These are phyloP conservation scores for Ephydatia muelleri DNA, from an alignment of 37 sponge, comb jelly and placozoan genomes.

Conservation along the genomic window DNA sequence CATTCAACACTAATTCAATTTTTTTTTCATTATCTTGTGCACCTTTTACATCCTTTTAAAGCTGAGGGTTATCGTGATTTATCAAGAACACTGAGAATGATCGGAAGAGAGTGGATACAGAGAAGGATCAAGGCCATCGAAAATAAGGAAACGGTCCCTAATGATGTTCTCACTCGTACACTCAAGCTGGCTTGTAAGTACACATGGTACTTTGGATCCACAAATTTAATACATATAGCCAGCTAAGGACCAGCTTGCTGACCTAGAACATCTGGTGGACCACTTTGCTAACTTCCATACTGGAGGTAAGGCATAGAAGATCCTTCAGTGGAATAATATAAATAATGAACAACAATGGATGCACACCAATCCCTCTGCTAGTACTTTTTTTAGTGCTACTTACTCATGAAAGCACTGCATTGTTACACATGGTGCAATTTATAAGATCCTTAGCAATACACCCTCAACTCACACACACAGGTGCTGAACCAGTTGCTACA, in stretches of 20 bases:
- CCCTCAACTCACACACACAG: conserved; percentile 36
- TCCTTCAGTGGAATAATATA: conserved; percentile 6
- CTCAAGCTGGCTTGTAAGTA: no score
- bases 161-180: no score
- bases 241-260: neutral
- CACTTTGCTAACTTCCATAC: conserved; percentile 6
- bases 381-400: neutral
- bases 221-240: neutral
- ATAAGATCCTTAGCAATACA: conserved; percentile 27
- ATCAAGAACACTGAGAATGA: no score
- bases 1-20: no score
- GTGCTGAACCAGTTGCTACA: neutral
- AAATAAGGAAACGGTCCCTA: no score
- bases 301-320: neutral
- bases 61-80: no score
- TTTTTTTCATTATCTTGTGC: no score
- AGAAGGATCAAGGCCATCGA: no score
- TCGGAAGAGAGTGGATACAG: no score
- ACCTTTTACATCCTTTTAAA: no score
- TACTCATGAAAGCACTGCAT: no score
- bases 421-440: conserved; percentile 3
- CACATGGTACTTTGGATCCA: no score
- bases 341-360: neutral
- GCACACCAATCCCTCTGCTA: neutral
- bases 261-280: neutral